These are phyloP conservation scores for Arge pagana DNA, from an alignment of 2,888 invertebrate species.

Conservation along the genomic window DNA sequence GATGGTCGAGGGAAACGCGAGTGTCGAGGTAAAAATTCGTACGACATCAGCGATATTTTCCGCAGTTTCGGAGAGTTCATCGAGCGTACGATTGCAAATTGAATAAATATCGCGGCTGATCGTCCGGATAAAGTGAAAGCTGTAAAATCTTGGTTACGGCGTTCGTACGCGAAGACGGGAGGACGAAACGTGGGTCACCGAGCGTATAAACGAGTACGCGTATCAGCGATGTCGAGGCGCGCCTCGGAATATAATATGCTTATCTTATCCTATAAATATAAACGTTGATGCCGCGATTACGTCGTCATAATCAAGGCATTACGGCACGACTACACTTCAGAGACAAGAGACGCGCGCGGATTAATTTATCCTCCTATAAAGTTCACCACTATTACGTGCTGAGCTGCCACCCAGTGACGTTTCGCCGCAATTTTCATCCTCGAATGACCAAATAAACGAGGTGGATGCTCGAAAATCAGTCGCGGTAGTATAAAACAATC, in stretches of 20 bases:
- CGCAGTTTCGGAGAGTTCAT: conserved; percentile 49
- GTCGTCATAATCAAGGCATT: conserved; percentile 17
- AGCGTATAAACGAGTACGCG: neutral
- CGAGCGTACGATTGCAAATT: too few relatives aligned
- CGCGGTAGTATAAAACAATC: too few relatives aligned
- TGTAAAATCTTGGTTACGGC: too few relatives aligned
- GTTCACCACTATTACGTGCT: conserved; percentile 13
- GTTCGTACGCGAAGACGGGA: too few relatives aligned
- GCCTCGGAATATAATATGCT: conserved; percentile 3
- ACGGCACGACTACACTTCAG: conserved; percentile 14
- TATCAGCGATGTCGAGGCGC: neutral
- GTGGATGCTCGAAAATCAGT: too few relatives aligned
- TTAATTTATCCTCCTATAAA: conserved; percentile 13
- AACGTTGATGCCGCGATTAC: conserved; percentile 16
- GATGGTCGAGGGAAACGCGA: too few relatives aligned
- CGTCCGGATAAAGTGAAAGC: too few relatives aligned
- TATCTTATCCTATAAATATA: conserved; percentile 16
- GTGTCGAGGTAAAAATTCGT: conserved; percentile 47
- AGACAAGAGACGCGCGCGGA: conserved; percentile 4
- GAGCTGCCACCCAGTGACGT: conserved; percentile 1
- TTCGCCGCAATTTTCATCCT: too few relatives aligned
- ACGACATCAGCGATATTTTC: conserved; percentile 48
- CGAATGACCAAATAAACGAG: too few relatives aligned
- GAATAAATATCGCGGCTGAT: too few relatives aligned
- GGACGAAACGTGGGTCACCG: too few relatives aligned